Evolutionary conservation across 1,140 invertebrate genomes (phyloP).

Genomic region (Drosophila pallidifrons): DNA sequence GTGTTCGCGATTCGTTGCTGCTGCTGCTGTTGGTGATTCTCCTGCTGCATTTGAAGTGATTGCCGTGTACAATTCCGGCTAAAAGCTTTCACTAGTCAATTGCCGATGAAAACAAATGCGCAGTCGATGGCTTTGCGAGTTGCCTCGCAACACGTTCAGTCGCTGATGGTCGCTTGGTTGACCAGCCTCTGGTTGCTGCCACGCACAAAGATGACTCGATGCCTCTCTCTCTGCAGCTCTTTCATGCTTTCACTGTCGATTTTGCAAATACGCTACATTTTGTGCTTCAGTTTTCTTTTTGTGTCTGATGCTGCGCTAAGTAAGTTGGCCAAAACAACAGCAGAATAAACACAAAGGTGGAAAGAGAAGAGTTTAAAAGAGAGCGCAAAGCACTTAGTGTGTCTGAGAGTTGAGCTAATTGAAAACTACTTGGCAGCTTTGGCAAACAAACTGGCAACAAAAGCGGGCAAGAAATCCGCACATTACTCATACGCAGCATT

Average conservation of each 20-base stretch:
- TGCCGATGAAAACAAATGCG: constrained; percentile 79
- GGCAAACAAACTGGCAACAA: constrained; percentile 38
- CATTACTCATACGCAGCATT: constrained; percentile 77
- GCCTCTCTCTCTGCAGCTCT: background rate
- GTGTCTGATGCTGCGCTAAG: constrained; percentile 13
- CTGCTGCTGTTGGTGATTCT: constrained; percentile 31
- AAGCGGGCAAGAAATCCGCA: constrained; percentile 62
- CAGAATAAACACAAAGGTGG: constrained; percentile 8
- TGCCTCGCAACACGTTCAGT: background rate
- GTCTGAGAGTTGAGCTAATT: constrained; percentile 62
- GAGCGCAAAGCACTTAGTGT: constrained; percentile 47
- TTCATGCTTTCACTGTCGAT: background rate
- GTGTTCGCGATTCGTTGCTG: constrained; percentile 26
- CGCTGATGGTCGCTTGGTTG: background rate
- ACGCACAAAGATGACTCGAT: background rate
- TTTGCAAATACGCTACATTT: background rate
- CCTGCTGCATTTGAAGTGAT: constrained; percentile 64
- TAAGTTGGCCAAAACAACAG: constrained; percentile 33
- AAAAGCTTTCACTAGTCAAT: constrained; percentile 80
- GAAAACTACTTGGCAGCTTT: constrained; percentile 68
- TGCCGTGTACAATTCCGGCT: constrained; percentile 72
- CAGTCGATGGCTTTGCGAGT: constrained; percentile 48
- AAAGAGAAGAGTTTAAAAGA: background rate
- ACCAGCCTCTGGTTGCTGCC: constrained; percentile 6
- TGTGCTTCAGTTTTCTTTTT: constrained; percentile 20